Evolutionary conservation across 1,140 invertebrate species (phyloP).

Genomic region (Mizuhopecten yessoensis): DNA sequence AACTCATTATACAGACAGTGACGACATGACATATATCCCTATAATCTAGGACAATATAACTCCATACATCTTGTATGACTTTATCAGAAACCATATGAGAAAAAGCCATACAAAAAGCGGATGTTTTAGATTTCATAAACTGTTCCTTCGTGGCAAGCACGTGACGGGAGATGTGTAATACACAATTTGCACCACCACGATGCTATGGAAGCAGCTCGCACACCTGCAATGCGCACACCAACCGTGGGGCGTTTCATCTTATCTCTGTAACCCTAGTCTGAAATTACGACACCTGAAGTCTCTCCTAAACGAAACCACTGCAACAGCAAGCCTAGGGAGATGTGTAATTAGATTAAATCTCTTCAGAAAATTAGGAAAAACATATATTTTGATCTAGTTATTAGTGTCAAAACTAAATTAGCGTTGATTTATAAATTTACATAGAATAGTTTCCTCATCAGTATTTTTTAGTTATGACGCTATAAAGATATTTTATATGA

Average conservation of each 20-base stretch:
- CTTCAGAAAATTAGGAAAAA: not conserved
- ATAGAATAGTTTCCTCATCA: not conserved
- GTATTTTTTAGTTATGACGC: not conserved
- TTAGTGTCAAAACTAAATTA: constrained; percentile 35
- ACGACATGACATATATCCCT: no score
- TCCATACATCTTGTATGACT: not conserved
- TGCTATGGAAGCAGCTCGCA: not conserved
- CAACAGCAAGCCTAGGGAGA: not conserved
- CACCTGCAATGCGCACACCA: not conserved
- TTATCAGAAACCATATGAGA: not conserved
- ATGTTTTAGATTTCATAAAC: not conserved
- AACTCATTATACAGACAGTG: no score
- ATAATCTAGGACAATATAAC: no score
- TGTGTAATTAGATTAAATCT: not conserved
- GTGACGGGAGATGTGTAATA: not conserved
- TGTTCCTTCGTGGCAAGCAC: not conserved
- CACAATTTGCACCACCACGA: not conserved
- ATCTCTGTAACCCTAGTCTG: not conserved
- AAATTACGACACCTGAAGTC: not conserved
- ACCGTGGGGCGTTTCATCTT: not conserved
- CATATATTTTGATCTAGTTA: constrained; percentile 28
- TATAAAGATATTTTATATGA: no score
- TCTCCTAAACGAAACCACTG: not conserved
- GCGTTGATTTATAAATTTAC: not conserved
- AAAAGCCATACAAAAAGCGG: not conserved